Base-by-base conservation (phyloP, 1,140 invertebrate genomes). In the Agrilus planipennis region DNA sequence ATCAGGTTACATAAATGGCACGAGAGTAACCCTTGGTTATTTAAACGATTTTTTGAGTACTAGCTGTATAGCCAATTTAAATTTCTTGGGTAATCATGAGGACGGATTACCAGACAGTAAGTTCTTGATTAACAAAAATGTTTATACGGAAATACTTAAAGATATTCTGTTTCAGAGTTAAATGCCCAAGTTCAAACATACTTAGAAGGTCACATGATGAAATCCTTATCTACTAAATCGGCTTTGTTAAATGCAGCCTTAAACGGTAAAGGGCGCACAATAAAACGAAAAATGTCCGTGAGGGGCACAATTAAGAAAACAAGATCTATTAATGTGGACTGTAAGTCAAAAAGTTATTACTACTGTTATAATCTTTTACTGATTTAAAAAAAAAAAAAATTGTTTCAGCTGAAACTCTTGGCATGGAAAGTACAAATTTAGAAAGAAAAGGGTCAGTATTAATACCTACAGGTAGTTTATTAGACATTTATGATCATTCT, bases 1-100 rank as follows among this genome's bases (percentile, higher is more conserved):
- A 64, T 96, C 91, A 50, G 95, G 95, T 17, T 99, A 99, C 58
- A 94, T 98, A 29, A 95, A 95, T 62, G 95, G 93, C 18, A 96
- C 94, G 12, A 81, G 92, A 60, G 91, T 96, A 0, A 89, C 89
- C 41, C 64, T 97, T 15, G 92, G 92, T 25, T 81, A 82, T 62
- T 63, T 97, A 9, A 81, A 80, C 42, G 91, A 96, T 48, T 98
- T 97, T 62, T 63, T 95, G 10, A 94, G 79, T 46, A 98, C 93
- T 0, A 96, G 92, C 2, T 95, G 91, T 52, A 85, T 97, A 15
- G 94, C 90, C 0, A 93, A 93, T 65, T 68, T 98, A 20, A 94
- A 86, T 62, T 97, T 98, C 58, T 64, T 96, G 32, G 85, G 87
- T 19, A 90, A 85, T 61, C 81, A 88, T 29, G 89, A 94, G 63